These are phyloP conservation scores for Zaprionus tsacasi DNA, from an alignment of 1,140 invertebrate genomes.

Conservation along the genomic window DNA sequence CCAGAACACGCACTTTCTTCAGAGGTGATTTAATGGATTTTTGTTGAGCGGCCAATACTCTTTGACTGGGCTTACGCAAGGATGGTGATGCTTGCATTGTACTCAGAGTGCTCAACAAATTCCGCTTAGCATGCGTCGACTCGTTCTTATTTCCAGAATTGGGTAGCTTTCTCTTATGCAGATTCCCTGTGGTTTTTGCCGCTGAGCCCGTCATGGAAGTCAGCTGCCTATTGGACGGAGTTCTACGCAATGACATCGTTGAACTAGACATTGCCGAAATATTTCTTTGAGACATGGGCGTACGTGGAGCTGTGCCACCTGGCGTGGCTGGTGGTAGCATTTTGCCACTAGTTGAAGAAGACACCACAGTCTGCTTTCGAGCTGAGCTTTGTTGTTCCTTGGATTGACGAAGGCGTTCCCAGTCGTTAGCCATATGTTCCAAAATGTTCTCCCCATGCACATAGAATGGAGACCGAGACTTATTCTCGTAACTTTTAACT, in stretches of 20 bases:
- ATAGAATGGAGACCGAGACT: slow-evolving; percentile 85
- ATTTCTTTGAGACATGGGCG: slow-evolving; percentile 65
- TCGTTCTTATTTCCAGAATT: slow-evolving; percentile 6
- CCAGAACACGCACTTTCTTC: slow-evolving; percentile 47
- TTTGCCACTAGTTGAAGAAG: slow-evolving; percentile 35
- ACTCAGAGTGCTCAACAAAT: slow-evolving; percentile 33
- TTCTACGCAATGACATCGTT: slow-evolving; percentile 63
- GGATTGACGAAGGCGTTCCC: slow-evolving; percentile 85
- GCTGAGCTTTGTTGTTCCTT: slow-evolving; percentile 66
- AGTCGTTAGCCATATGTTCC: slow-evolving; percentile 86
- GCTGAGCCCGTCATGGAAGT: slow-evolving; percentile 28
- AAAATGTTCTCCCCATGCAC: slow-evolving; percentile 86
- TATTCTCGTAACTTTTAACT: slow-evolving; percentile 85
- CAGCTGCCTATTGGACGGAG: slow-evolving; percentile 56
- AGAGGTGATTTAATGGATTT: slow-evolving; percentile 33
- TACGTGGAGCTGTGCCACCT: slow-evolving; percentile 46
- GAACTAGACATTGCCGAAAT: slow-evolving; percentile 61
- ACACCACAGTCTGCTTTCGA: slow-evolving; percentile 64
- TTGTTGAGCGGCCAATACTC: neutral
- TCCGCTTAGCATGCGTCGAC: slow-evolving; percentile 48
- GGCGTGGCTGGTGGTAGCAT: slow-evolving; percentile 44
- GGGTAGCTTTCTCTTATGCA: slow-evolving; percentile 45
- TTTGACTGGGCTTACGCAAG: slow-evolving; percentile 12
- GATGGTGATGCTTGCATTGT: slow-evolving; percentile 29
- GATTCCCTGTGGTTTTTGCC: slow-evolving; percentile 46